Evolutionary conservation across 2,797 vertebrate genomes (phyloP).

Genomic region (Staurois parvus): DNA sequence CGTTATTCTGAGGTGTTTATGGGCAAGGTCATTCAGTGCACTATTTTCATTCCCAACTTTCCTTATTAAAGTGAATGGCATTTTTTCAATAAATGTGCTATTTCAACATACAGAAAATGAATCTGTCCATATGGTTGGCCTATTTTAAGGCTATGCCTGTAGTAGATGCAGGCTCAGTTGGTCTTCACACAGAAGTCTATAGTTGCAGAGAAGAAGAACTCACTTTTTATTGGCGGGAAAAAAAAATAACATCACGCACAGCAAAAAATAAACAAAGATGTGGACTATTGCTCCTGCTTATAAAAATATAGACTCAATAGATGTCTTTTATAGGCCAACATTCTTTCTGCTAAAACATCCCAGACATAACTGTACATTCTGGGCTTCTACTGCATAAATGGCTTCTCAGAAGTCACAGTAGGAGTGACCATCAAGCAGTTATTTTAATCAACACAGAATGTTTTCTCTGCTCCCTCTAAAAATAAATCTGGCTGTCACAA

Average conservation of each 20-base stretch:
- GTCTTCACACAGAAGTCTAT: conserved; percentile 62
- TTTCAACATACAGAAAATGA: conserved; percentile 59
- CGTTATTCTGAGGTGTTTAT: conserved; percentile 50
- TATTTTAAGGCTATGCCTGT: conserved; percentile 59
- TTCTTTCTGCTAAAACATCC: conserved; percentile 69
- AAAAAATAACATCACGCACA: conserved; percentile 69
- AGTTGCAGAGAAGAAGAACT: conserved; percentile 61
- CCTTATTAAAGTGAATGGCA: conserved; percentile 54
- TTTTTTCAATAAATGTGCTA: conserved; percentile 50
- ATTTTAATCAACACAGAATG: conserved; percentile 46
- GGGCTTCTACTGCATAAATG: conserved; percentile 27
- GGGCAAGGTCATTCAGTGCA: conserved; percentile 33
- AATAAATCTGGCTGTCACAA: conserved; percentile 37
- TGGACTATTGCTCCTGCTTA: conserved; percentile 65
- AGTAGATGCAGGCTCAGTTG: conserved; percentile 37
- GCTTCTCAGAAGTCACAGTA: conserved; percentile 30
- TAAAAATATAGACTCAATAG: conserved; percentile 72
- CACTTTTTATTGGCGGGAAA: conserved; percentile 68
- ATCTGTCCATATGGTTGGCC: conserved; percentile 53
- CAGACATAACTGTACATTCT: conserved; percentile 65
- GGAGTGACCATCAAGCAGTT: conserved; percentile 32
- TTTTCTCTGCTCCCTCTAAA: conserved; percentile 39
- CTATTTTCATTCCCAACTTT: conserved; percentile 61
- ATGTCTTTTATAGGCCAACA: conserved; percentile 68
- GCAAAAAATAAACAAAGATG: conserved; percentile 62